phyloP scores from a whole-genome alignment of 1,140 invertebrate species.

The Gonatopus flavifemur region DNA sequence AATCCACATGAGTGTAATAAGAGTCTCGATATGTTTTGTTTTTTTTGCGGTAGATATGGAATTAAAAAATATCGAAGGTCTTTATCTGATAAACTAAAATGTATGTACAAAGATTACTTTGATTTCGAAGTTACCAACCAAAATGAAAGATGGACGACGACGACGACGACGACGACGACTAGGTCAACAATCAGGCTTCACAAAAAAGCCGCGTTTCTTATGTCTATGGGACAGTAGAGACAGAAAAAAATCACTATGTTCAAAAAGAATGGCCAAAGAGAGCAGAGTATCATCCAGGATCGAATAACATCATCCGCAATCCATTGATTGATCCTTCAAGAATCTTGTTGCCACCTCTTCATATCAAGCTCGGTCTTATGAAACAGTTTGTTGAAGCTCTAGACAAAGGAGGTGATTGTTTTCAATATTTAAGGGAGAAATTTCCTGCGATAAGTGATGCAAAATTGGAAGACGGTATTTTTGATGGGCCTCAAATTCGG shows the following conservation, averaged over 20 bases:
- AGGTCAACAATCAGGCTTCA: background rate
- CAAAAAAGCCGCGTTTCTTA: background rate
- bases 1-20: too few species aligned
- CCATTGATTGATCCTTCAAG: conserved; percentile 25
- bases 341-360: conserved; percentile 37
- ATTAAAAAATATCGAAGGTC: too few species aligned
- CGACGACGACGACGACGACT: too few species aligned
- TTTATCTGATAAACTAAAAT: conserved; percentile 1
- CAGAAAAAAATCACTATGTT: background rate
- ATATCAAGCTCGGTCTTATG: conserved; percentile 44
- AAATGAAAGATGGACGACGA: conserved; percentile 23
- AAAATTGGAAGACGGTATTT: conserved; percentile 10
- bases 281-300: background rate
- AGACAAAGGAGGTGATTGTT: conserved; percentile 13
- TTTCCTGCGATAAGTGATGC: background rate
- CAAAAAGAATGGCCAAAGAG: background rate
- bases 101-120: conserved; percentile 19
- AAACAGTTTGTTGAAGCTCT: conserved; percentile 48
- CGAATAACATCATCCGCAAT: conserved; percentile 2
- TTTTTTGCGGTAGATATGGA: conserved; percentile 24
- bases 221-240: conserved; percentile 2
- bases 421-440: background rate
- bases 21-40: conserved; percentile 20
- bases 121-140: too few species aligned
- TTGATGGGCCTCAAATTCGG: conserved; percentile 24